Percentiles rank a stretch among this genome's conserved stretches.
Conservation (phyloP, 2,113 vertebrate species). For the Lampris megalopsis region DNA sequence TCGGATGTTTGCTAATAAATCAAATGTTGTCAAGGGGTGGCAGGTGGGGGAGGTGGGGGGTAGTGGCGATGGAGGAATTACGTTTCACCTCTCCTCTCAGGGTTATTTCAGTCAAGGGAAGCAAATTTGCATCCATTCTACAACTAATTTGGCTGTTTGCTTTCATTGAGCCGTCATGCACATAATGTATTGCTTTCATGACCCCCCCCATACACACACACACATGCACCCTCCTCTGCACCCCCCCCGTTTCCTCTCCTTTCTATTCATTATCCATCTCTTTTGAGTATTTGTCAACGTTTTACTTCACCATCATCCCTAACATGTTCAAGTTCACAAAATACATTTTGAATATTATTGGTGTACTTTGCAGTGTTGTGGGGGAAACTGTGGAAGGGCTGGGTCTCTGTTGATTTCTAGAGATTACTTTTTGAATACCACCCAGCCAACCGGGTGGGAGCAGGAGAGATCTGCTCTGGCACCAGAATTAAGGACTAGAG, state of each 20-base stretch:
- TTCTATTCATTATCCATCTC: conserved; percentile 55
- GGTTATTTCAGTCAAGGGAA: conserved; percentile 77
- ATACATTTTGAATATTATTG: conserved; percentile 19
- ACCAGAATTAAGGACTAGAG: no score
- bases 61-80: no score
- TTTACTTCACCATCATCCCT: conserved; percentile 44
- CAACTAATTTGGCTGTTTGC: conserved; percentile 78
- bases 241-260: conserved; percentile 18
- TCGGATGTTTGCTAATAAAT: conserved; percentile 83
- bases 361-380: conserved; percentile 17
- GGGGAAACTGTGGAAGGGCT: conserved; percentile 13
- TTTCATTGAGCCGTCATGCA: conserved; percentile 74
- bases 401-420: conserved; percentile 2
- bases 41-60: conserved; percentile 17
- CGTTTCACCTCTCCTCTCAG: conserved; percentile 78
- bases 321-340: conserved; percentile 47
- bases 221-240: background rate
- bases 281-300: conserved; percentile 59
- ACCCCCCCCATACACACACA: conserved; percentile 2
- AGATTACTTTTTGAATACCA: conserved; percentile 25
- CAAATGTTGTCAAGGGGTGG: conserved; percentile 61
- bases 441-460: background rate
- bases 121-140: conserved; percentile 75
- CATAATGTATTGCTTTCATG: conserved; percentile 55
- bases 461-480: no score